Percentiles rank a stretch among this genome's conserved stretches.
These are phyloP conservation scores for Leptarthrus brevirostris DNA, from an alignment of 2,888 invertebrate species.

Conservation along the genomic window DNA sequence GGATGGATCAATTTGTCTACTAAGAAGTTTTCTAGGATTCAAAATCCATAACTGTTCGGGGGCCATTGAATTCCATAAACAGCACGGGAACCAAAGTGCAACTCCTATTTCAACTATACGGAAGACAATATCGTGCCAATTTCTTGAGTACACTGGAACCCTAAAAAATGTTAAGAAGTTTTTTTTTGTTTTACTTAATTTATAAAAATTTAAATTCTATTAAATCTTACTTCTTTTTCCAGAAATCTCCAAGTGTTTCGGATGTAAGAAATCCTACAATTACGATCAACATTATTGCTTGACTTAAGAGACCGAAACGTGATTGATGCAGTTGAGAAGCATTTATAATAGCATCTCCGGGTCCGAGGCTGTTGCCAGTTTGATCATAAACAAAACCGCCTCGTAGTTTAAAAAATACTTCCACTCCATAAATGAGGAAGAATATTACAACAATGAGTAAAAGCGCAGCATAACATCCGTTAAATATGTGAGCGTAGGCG, in stretches of 20 bases:
- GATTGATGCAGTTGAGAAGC: constrained; percentile 92
- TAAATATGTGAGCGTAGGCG: constrained; percentile 86
- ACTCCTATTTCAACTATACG: constrained; percentile 92
- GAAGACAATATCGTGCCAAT: constrained; percentile 93
- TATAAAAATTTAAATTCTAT: constrained; percentile 28
- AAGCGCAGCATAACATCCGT: constrained; percentile 91
- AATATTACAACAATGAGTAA: constrained; percentile 90
- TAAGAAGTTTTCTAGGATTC: constrained; percentile 88
- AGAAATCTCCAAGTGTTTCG: constrained; percentile 90
- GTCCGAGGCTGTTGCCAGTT: constrained; percentile 72
- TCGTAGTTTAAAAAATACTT: constrained; percentile 92
- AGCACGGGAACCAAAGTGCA: constrained; percentile 95
- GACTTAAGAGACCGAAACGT: constrained; percentile 86
- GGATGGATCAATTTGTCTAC: constrained; percentile 72
- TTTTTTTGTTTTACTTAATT: too few species aligned
- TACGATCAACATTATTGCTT: constrained; percentile 90
- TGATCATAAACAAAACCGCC: constrained; percentile 86
- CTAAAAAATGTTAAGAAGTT: constrained; percentile 66
- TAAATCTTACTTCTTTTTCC: constrained; percentile 87
- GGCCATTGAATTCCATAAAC: constrained; percentile 95
- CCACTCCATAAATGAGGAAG: constrained; percentile 93
- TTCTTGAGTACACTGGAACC: constrained; percentile 88
- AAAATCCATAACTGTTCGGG: constrained; percentile 94
- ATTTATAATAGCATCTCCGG: constrained; percentile 73
- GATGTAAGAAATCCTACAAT: constrained; percentile 90